Conservation (phyloP, 1,140 invertebrate genomes). For the Drosophila tristis region DNA sequence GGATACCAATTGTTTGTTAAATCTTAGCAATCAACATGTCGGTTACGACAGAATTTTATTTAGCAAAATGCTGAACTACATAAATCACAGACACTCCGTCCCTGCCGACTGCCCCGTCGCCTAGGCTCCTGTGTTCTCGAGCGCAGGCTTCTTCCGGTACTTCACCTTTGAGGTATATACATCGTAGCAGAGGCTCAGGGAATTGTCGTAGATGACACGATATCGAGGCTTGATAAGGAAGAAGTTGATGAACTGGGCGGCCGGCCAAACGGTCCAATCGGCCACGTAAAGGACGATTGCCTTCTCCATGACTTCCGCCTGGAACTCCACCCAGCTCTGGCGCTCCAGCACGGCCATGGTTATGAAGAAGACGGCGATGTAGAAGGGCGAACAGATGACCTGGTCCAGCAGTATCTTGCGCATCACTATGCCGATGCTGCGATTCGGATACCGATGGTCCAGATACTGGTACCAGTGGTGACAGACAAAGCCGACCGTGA, state of each 20-base stretch:
- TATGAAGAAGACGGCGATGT: slow-evolving; percentile 91
- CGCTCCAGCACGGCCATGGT: slow-evolving; percentile 90
- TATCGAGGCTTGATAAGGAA: slow-evolving; percentile 92
- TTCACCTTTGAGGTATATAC: slow-evolving; percentile 94
- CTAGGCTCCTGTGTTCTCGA: background rate
- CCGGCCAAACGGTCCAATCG: slow-evolving; percentile 93
- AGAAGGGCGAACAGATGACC: slow-evolving; percentile 93
- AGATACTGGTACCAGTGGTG: slow-evolving; percentile 93
- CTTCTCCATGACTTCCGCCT: slow-evolving; percentile 89
- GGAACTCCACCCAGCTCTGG: slow-evolving; percentile 86
- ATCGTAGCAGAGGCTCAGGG: slow-evolving; percentile 94
- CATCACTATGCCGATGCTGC: slow-evolving; percentile 87
- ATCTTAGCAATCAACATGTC: too few relatives aligned
- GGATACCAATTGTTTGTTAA: too few relatives aligned
- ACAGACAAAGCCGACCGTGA: slow-evolving; percentile 90
- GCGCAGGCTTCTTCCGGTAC: slow-evolving; percentile 44
- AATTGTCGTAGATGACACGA: slow-evolving; percentile 94
- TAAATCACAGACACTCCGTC: too few relatives aligned
- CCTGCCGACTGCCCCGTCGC: background rate
- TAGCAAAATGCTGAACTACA: background rate
- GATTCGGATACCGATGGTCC: slow-evolving; percentile 87
- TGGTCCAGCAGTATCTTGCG: slow-evolving; percentile 96
- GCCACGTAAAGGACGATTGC: slow-evolving; percentile 89
- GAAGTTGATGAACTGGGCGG: slow-evolving; percentile 94
- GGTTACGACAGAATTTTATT: too few relatives aligned